These are phyloP conservation scores for Argyrosomus japonicus DNA, from an alignment of 2,113 vertebrate species.

Conservation along the genomic window DNA sequence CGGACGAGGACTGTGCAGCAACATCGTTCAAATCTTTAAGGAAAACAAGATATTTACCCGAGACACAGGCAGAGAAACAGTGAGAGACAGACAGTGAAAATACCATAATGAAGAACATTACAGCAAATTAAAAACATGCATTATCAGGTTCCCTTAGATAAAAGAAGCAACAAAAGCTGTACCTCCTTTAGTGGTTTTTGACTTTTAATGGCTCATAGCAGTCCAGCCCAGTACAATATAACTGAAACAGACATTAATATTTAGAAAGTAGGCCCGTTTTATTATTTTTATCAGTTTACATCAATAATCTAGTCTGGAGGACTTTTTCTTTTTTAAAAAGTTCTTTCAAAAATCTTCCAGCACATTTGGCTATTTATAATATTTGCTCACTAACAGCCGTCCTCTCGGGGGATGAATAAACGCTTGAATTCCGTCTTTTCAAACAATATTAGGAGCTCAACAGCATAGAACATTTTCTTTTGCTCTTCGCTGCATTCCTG, in stretches of 20 bases:
- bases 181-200: background rate
- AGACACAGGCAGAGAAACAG: background rate
- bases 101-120: background rate
- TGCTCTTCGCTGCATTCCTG: constrained; percentile 4
- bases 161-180: constrained; percentile 22
- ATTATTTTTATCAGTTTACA: constrained; percentile 1
- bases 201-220: constrained; percentile 6
- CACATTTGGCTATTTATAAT: constrained; percentile 5
- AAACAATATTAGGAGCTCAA: constrained; percentile 19
- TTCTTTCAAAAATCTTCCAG: constrained; percentile 14
- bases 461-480: constrained; percentile 24
- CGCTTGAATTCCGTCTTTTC: constrained; percentile 21
- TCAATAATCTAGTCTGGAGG: background rate
- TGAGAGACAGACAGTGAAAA: background rate
- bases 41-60: background rate
- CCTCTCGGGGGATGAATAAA: constrained; percentile 16
- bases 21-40: background rate
- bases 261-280: background rate
- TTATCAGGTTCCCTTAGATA: background rate
- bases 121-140: constrained; percentile 22
- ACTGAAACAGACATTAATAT: background rate
- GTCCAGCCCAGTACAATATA: background rate
- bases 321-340: background rate
- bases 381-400: background rate
- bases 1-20: background rate